Evolutionary conservation across 2,888 invertebrate species (phyloP).

Genomic region (Schizotus pectinicornis): DNA sequence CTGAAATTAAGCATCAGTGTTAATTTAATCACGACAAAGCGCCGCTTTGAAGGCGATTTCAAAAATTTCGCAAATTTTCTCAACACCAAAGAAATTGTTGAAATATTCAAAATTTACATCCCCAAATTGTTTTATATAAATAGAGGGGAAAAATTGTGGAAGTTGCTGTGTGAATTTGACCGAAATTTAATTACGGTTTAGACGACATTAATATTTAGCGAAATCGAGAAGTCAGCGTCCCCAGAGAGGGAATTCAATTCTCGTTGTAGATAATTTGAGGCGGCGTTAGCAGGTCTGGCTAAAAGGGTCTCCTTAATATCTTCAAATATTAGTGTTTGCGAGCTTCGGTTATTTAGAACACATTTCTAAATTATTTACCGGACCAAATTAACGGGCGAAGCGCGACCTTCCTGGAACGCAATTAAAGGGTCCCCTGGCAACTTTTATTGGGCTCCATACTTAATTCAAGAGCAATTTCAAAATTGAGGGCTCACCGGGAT

Average conservation of each 20-base stretch:
- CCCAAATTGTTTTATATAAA: too few relatives aligned
- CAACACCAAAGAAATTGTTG: too few relatives aligned
- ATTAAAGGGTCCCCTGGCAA: too few relatives aligned
- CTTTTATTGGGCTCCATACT: too few relatives aligned
- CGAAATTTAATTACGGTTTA: conserved; percentile 11
- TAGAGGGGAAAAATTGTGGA: too few relatives aligned
- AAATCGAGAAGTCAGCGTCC: conserved; percentile 3
- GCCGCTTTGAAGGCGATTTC: background rate
- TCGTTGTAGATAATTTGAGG: conserved; percentile 11
- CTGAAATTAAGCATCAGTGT: conserved; percentile 62
- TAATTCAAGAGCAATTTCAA: too few relatives aligned
- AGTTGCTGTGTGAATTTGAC: background rate
- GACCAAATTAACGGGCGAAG: too few relatives aligned
- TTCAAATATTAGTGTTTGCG: conserved; percentile 14
- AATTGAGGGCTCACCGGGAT: too few relatives aligned
- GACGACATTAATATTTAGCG: conserved; percentile 10
- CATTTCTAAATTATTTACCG: background rate
- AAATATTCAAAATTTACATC: too few relatives aligned
- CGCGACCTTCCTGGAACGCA: too few relatives aligned
- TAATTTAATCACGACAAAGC: conserved; percentile 8
- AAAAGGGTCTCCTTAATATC: conserved; percentile 5
- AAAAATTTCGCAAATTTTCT: background rate
- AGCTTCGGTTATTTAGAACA: background rate
- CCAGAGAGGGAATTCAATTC: conserved; percentile 18
- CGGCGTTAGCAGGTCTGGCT: conserved; percentile 1